Base-by-base conservation (phyloP, 2,888 invertebrate species). In the Tinea trinotella region DNA sequence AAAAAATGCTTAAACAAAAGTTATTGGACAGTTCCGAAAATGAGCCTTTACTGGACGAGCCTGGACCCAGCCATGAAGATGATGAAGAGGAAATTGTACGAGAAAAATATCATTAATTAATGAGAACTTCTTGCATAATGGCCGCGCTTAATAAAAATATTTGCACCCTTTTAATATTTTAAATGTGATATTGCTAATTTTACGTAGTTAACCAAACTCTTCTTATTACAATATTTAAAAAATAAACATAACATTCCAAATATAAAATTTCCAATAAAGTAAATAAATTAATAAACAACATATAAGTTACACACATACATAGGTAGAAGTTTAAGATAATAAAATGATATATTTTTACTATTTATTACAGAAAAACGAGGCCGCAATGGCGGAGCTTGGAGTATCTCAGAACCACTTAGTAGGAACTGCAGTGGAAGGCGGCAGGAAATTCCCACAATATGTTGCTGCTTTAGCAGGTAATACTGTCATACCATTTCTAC, bases 381-480 rank as follows among this genome's bases (percentile, higher is more conserved):
- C 82, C 61, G 71, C 74, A 7, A 88, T 88, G 77, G 86, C 87
- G 6, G 86, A 87, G 35, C 82, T 89, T 44, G 89, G 89, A 10
- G 82, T 89, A 35, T 90, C 90, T 0, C 88, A 88, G 60, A 86
- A 87, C 6, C 88, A 83, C 35, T 70, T 90, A 58, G 88, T 89
- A 53, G 76, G 76, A 59, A 68, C 83, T 0, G 66, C 70, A 0
- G 74, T 62, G 1, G 74, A 76, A 57, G 60, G 63, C 10, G 88
- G 78, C 6, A 81, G 80, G 34, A 89, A 87, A 62, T 64, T 89
- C 24, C 90, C 90, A 0, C 92, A 92, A 67, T 91, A 91, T 62
- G 72, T 90, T 15, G 91, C 91, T n/a, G 90, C 90, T 6, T 62
- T 91, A 50, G 81, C 90, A 62, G 89, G 90, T 90, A 68, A 40